Base-by-base conservation (phyloP, 2,113 vertebrate genomes). In the Montifringilla adamsi region DNA sequence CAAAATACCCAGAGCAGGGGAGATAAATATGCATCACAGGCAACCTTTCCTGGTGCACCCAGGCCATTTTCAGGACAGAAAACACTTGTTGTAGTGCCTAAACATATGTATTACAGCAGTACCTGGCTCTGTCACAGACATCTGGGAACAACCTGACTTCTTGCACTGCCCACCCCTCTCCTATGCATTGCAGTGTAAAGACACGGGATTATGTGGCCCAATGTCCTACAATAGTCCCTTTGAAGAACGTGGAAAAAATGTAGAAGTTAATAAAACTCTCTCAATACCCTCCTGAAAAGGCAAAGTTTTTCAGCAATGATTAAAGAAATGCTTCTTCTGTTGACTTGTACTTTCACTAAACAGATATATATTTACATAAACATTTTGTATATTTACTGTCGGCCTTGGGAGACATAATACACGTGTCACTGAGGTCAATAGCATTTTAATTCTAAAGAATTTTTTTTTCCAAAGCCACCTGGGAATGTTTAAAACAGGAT, bases 401-500 rank as follows among this genome's bases (percentile, higher is more conserved):
- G 92, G 84, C 87, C 95, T 95, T 66, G 92, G 96, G 95, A 91
- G 84, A 96, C 84, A 94, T 9, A 81, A 97, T 96, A 72, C 92
- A 18, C 6, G 5, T 97, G 97, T 97, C 98, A 96, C 55, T 23
- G 67, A 95, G 97, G 97, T 96, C 94, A 97, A 97, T 73, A 95
- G 91, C 96, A 96, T 97, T 97, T 97, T 96, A 97, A 98, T 96
- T 97, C 97, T 92, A 96, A 96, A 93, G 95, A 90, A 27, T 52
- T 81, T 97, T 93, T 96, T 80, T 63, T 67, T 26, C 5, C 84
- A 10, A 79, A 94, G 92, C 90, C 97, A 97, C 95, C 86, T 97
- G 98, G 97, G 98, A 98, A 96, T 90, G 83, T 90, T 85, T 95
- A 97, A 97, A 98, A 98, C 95, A 97, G 97, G 97, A 98, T 97